Base-by-base conservation (phyloP, 2,888 invertebrate species). In the Chrysina gloriosa region DNA sequence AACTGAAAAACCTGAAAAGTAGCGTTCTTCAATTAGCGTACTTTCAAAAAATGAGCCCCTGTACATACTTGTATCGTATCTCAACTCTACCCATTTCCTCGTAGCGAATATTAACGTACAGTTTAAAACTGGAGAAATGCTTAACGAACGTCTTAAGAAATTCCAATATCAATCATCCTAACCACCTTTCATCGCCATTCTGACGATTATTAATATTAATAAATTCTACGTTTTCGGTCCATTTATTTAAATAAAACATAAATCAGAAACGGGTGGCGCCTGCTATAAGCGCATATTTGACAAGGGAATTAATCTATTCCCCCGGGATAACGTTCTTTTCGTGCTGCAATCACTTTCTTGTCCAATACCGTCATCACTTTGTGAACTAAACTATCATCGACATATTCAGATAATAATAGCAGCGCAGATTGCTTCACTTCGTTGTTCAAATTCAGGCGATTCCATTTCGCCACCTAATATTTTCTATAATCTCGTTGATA, bases 231-330 rank as follows among this genome's bases (percentile, higher is more conserved):
- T 4, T 42, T 9, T 16, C 58, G 42, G 27, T 61, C 58, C 42
- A 61, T 61, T 61, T 61, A 61, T 61, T 61, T 61, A 42, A 61
- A 61, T 61, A 61, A 61, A 61, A 42, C 58, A 61, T 61, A 61
- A 61, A 61, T 61, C 58, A 61, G 58, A 14, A 45, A 61, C 39
- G n/a, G 29, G 16, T 29, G 27, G 27, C 42, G 58, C 16, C 58
- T 61, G 45, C 16, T 14, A 42, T 27, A 42, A 42, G 58, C 29
- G 27, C 42, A 25, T n/a, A 61, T 61, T 45, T 61, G 58, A 61
- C 58, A 61, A 27, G 42, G 58, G 23, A 36, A 61, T 61, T 61
- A 61, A 61, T 61, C 25, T 61, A 42, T 61, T 7, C 58, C 16
- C 6, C 16, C n/a, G 4, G 31, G 52, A 52, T 52, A 27, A 61